Base-by-base conservation (phyloP, 2,113 vertebrate species). In the Alligator mississippiensis region DNA sequence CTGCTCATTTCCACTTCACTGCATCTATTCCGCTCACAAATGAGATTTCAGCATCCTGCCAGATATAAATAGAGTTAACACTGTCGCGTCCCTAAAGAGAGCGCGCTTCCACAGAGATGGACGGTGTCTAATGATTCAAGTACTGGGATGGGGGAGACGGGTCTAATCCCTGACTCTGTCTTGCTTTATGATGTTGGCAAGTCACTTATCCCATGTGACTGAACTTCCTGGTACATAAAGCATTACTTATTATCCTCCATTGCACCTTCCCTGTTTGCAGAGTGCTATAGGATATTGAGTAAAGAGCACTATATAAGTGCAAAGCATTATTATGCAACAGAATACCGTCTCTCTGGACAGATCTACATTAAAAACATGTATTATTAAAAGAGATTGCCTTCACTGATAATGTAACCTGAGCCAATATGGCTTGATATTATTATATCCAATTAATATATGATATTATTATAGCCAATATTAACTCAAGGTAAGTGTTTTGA, bases 121-220 rank as follows among this genome's bases (percentile, higher is more conserved):
- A 17, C 0, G 5, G 3, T 13, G 14, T n/a, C 66, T 70, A 4
- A 34, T 70, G 28, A 30, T 24, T 58, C 22, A 3, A 2, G 2
- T 6, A 4, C 11, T 5, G 22, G 83, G 14, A 28, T 4, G 0
- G 2, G 30, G 83, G 70, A 27, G 34, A 30, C 54, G 58, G 17
- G 14, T 25, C 54, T 82, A 74, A 38, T 72, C 87, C 28, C n/a
- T 84, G 28, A 10, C 27, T 82, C 82, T 55, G 55, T 4, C 61
- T 89, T 24, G n/a, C 63, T 79, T 78, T 54, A 12, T 28, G 13
- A 38, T 70, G 17, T 16, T 54, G 30, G 10, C 16, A 11, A 34
- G 74, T 12, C 27, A 75, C 59, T 63, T 81, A n/a, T 47, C 28
- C 80, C 5, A 2, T 14, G 3, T n/a, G 12, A 80, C 70, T 5